Evolutionary conservation across 2,797 vertebrate genomes (phyloP), one percentile per base, ranked within the genome.

Genomic region (Aulostomus chinensis): DNA sequence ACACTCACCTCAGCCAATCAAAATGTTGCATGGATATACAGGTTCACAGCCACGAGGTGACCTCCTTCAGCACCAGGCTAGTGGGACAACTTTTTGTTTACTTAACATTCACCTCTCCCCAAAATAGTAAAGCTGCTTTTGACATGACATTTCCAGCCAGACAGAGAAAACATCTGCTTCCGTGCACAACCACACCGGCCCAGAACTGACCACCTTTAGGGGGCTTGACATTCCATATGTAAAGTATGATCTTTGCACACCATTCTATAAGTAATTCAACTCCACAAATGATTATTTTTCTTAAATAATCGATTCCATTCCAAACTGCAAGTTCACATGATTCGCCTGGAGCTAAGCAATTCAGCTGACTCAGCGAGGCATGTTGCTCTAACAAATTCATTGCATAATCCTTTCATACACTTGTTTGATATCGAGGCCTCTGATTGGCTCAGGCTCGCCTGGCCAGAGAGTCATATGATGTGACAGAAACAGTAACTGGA

Each of bases 381-480:
- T 1, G 2, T 4, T 5, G 17, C 34, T 43, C 43, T 30, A n/a
- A 61, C 38, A 47, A 6, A 39, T 15, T 38, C 1, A 40, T 65
- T 58, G 15, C 26, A 10, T 26, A 60, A 65, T 54, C 12, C 48
- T 61, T 43, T 36, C 14, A 34, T 36, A 22, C 11, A 7, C 29
- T 57, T 30, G 16, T 2, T 24, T 31, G 15, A 39, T 48, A 49
- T 46, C 3, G 29, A 43, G 31, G 21, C 35, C 18, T 43, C 24
- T 72, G 57, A 71, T 76, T 75, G 59, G 68, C 21, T 63, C 36
- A 24, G 24, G 34, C 12, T 21, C 14, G 4, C 32, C 20, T 76
- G 65, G 43, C 35, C 57, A 53, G 52, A 75, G 46, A 62, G 50
- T 78, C 76, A 69, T 10, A 24, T 64, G 58, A 68, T 46, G n/a